Base-by-base conservation (phyloP, 2,113 vertebrate genomes). In the Perccottus glenii region DNA sequence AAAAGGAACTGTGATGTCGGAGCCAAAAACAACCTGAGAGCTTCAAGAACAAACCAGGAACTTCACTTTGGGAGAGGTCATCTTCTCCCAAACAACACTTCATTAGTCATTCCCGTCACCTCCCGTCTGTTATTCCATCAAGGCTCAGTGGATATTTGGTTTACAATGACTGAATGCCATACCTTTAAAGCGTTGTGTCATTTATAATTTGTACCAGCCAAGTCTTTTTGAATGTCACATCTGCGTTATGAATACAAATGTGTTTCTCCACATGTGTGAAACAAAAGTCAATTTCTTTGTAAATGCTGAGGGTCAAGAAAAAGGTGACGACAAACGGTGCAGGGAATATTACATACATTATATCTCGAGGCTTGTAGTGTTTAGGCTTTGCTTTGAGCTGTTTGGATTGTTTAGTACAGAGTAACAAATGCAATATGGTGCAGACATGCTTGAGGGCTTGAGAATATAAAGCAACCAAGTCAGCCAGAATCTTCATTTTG, bases 141-240 rank as follows among this genome's bases (percentile, higher is more conserved):
- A 10, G 6, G 38, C 40, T 49, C 48, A 57, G 5, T 67, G 62
- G 48, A 70, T 44, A 67, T 74, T 64, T 67, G 35, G 56, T 78
- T 57, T 14, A 47, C 52, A 44, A 15, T 10, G 15, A 57, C 32
- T 57, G 63, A 81, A 81, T 69, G 76, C 49, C 52, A 61, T 38
- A 50, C 36, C 47, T 16, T 59, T 36, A 64, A 38, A 58, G 14
- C 52, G 70, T 50, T 15, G 32, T 73, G 66, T 77, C 61, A 44
- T 64, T 79, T 85, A 74, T 87, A 76, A 84, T 84, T 75, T 50
- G n/a, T 48, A 44, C 50, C 52, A 38, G 53, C 35, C 32, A 70
- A 75, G 46, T 46, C 36, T 61, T 77, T 77, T 58, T 88, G 77
- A 87, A 86, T 87, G 84, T 87, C 85, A 86, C 65, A 3, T 64